Base-by-base conservation (phyloP, 2,888 invertebrate genomes). In the Galeopsomyia nigrocyanea region DNA sequence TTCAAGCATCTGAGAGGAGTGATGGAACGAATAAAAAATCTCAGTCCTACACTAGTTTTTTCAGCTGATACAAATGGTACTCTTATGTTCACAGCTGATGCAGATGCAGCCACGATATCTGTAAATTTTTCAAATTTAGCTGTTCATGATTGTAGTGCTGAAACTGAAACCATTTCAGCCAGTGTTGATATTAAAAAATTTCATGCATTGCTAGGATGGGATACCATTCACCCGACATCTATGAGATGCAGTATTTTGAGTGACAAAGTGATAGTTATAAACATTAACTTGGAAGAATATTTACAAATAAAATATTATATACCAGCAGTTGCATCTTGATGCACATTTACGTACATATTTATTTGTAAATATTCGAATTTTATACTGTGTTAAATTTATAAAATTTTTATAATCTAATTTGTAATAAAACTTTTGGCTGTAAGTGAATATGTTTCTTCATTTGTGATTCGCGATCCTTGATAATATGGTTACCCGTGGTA, bases 1-100 rank as follows among this genome's bases (percentile, higher is more conserved):
- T 85, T 96, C 65, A 95, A 93, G 80, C 89, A 93, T 66, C 84
- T 97, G 9, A 90, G 93, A 47, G 93, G 91, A 75, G 91, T 95
- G 7, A 91, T 96, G 46, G 97, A 97, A 76, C 90, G 94, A 76
- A 92, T 97, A 91, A 94, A 93, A 83, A 93, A 92, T 66, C 90
- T 97, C 87, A 92, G 92, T 13, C 89, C 92, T 0, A 90, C 90
- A 73, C 88, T 97, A 49, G 90, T 90, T 0, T 88, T 97, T 50
- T 89, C 91, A 72, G 95, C 94, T 0, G 93, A 92, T 49, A 90
- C 91, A 46, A 88, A 88, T 67, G 96, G 96, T 0, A 88, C 90
- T 68, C 86, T 95, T 16, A 90, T 91, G 19, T 85, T 97, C 51
- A 91, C 92, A 78, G 92, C 95, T 50, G 93, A 93, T 81, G 94